Evolutionary conservation across 35 echinoderm and acorn worm genomes (phyloP), one percentile per base, ranked within the genome.

Genomic region (Lytechinus pictus): DNA sequence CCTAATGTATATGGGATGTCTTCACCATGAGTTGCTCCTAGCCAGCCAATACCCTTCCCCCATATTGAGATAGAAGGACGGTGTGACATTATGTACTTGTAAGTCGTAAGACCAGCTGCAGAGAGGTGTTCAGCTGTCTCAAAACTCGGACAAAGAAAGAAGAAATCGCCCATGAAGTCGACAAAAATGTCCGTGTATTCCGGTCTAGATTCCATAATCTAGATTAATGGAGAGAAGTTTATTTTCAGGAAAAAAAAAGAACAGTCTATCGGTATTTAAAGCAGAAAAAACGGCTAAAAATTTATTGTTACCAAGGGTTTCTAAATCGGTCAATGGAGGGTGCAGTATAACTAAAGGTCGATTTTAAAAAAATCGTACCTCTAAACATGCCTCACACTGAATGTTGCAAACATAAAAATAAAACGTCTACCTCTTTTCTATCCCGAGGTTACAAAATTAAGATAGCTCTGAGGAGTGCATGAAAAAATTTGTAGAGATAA

Each of bases 71-170:
- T 19, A 24, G 53, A 55, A 9, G 92, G 92, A 13, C 13, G 11
- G 55, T 93, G 92, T 4, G 92, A 53, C 92, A 93, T 93, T 53
- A 93, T 57, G 54, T 93, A 93, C n/a, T 33, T 53, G n/a, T 93
- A 93, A 54, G 53, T 54, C 2, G n/a, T 9, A 5, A 54, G 52
- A 55, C 92, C 92, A 93, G 92, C 92, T 5, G 88, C 88, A 10
- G 29, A 52, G 29, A 90, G 88, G 5, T 90, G 88, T 4, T 54
- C 52, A 5, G 88, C 88, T 12, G 28, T 12, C 28, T 44, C 11
- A 44, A 90, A 90, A 90, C 29, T 54, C 28, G 88, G 88, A 44
- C 88, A 90, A 44, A 90, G 88, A 90, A 90, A 90, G n/a, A 90
- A 90, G 88, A 44, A 52, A 9, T 90, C 88, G 33, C 88, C 88